Evolutionary conservation across 2,797 vertebrate species (phyloP), one percentile per base, ranked within the genome.

Genomic region (Rhinogobio ventralis): DNA sequence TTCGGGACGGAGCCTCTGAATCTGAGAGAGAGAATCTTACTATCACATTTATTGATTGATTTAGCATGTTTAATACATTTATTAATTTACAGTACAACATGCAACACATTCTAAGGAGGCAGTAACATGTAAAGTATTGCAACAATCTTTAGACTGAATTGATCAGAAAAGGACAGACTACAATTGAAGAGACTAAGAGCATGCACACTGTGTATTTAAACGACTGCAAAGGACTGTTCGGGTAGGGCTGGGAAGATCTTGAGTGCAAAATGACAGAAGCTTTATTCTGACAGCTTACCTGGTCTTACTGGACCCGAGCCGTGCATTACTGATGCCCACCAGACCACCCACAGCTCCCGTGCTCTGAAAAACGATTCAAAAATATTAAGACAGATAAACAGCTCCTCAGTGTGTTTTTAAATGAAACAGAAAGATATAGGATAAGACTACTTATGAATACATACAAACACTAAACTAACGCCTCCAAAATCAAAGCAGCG

Each of bases 261-360:
- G 23, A 60, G 51, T 15, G 5, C 25, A 36, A 33, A 67, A 23
- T 4, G 17, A 64, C 2, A 2, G 11, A 9, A n/a, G 30, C 36
- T 75, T 39, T 20, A 14, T 23, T 75, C 25, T 78, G 8, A 72
- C 66, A 11, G 1, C 92, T 95, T 88, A 97, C 97, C 96, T 96
- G 88, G 96, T 97, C 90, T 97, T 97, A 89, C 94, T 93, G 60
- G 96, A 95, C 78, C 93, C 86, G 3, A 97, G 94, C 67, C 96
- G 95, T 45, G 93, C 92, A 82, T 95, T 96, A 89, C 95, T 95
- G 88, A 96, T 93, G 1, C 95, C 94, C 83, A 97, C 94, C 76
- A 97, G 93, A 7, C 95, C 94, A 0, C 94, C 95, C 17, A 94
- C 88, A 5, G 95, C 90, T 45, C 93, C 93, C 14, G 93, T 83